Evolutionary conservation across 2,797 vertebrate genomes (phyloP).

Genomic region (Coregonus sp.): DNA sequence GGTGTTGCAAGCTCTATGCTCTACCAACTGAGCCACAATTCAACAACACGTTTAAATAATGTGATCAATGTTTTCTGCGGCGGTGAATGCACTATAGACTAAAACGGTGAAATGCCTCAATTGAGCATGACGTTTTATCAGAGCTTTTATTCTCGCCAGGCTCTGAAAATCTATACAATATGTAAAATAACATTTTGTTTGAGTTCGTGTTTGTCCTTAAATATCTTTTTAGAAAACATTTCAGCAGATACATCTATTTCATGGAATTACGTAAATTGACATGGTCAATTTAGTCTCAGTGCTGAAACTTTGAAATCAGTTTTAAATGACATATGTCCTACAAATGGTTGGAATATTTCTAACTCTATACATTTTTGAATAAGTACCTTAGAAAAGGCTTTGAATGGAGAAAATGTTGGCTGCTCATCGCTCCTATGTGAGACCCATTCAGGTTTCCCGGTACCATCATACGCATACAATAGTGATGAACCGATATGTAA

Average conservation of each 20-base stretch:
- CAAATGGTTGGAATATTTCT: background rate
- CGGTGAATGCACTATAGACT: background rate
- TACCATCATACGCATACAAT: too few relatives aligned
- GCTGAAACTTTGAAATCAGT: background rate
- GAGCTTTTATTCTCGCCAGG: background rate
- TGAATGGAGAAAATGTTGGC: background rate
- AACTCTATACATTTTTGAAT: too few relatives aligned
- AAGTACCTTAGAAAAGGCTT: background rate
- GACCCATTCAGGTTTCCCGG: background rate
- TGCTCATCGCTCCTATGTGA: background rate
- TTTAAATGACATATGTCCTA: background rate
- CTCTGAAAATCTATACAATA: background rate
- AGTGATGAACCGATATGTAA: conserved; percentile 5
- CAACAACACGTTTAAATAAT: background rate
- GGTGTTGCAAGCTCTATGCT: too few relatives aligned
- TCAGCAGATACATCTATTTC: background rate
- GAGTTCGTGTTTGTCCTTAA: background rate
- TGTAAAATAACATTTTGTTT: background rate
- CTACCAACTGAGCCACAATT: background rate
- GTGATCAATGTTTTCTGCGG: background rate
- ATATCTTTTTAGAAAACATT: background rate
- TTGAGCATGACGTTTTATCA: background rate
- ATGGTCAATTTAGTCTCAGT: background rate
- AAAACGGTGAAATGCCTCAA: background rate
- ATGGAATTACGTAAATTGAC: background rate